Evolutionary conservation across 2,113 vertebrate genomes (phyloP).

Genomic region (Anhinga anhinga): DNA sequence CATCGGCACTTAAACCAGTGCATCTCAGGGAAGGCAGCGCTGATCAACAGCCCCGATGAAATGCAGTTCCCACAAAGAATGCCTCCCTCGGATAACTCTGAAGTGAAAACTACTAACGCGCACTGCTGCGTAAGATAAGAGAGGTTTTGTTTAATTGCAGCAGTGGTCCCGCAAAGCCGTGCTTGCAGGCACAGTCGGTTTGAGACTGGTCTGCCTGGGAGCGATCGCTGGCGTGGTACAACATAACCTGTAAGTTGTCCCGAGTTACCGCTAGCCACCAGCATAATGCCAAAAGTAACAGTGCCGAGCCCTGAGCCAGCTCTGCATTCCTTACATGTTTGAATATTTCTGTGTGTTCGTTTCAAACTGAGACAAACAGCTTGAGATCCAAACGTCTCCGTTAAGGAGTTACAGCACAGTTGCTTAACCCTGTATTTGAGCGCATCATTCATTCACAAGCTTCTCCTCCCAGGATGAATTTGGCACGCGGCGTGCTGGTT

Average conservation of each 20-base stretch:
- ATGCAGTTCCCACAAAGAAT: background rate
- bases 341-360: background rate
- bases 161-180: rapidly evolving
- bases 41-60: background rate
- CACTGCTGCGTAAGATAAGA: background rate
- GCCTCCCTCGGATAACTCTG: background rate
- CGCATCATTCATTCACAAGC: background rate
- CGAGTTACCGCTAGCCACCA: background rate
- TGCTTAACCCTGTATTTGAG: background rate
- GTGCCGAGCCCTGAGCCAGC: background rate
- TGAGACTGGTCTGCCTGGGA: background rate
- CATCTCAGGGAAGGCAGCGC: background rate
- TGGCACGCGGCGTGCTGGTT: background rate
- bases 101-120: background rate
- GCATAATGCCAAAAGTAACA: background rate
- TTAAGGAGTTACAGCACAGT: background rate
- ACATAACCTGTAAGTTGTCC: background rate
- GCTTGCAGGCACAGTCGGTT: background rate
- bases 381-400: background rate
- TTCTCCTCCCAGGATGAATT: background rate
- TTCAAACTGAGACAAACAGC: background rate
- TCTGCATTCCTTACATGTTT: background rate
- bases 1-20: background rate
- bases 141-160: background rate
- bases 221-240: background rate